A percentile compares a stretch with the other conserved stretches of the same genome.
Evolutionary conservation across 1,140 invertebrate genomes (phyloP).

Genomic region (Gonioctena quinquepunctata): DNA sequence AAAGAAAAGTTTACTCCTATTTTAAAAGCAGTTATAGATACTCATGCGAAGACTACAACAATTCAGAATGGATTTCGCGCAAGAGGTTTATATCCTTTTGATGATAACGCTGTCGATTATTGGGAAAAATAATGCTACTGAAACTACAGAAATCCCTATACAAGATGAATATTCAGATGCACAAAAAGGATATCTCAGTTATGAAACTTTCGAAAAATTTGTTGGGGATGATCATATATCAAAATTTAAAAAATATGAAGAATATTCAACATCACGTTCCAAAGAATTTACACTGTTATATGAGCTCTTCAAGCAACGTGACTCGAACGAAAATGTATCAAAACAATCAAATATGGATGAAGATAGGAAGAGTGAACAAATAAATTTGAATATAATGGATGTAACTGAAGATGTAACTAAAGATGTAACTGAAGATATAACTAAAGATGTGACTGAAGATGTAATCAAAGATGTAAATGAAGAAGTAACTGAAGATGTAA

Average conservation of each 20-base stretch:
- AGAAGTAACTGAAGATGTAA: not conserved
- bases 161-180: not conserved
- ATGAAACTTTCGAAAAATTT: conserved; percentile 20
- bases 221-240: conserved; percentile 12
- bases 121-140: conserved; percentile 25
- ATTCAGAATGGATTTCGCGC: conserved; percentile 32
- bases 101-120: conserved; percentile 36
- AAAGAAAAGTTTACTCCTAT: conserved; percentile 50
- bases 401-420: not conserved
- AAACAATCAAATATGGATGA: not conserved
- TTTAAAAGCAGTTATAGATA: conserved; percentile 40
- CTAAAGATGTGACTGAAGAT: not conserved
- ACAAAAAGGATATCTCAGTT: conserved; percentile 8
- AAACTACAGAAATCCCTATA: conserved; percentile 15
- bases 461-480: not conserved
- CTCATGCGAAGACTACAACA: conserved; percentile 10
- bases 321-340: not conserved
- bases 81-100: conserved; percentile 27
- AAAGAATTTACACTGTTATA: not conserved
- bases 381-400: not conserved
- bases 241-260: conserved; percentile 14
- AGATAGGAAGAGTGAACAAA: not conserved
- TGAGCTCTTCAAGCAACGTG: not conserved
- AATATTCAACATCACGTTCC: not conserved
- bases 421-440: not conserved